Base-by-base conservation (phyloP, 2,888 invertebrate genomes). In the Dromius quadrimaculatus region DNA sequence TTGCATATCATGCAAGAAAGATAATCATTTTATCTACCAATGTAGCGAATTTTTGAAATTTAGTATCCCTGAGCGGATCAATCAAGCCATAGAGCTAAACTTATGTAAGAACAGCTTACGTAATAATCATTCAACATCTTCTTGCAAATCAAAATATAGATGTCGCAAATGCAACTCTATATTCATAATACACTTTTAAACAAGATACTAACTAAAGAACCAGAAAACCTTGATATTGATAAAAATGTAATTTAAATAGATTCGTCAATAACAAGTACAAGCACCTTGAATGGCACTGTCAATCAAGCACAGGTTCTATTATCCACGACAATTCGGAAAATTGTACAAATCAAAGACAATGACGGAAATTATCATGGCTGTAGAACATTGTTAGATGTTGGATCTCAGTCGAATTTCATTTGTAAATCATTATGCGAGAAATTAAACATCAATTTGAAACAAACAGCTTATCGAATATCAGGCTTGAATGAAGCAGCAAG, bases 341-440 rank as follows among this genome's bases (percentile, higher is more conserved):
- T 62, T 19, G 28, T 70, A 6, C 38, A 45, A 36, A 38, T 70
- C 13, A 38, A n/a, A 9, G 71, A 65, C n/a, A 43, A 36, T 8
- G n/a, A 23, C 8, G 71, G 64, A 17, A 19, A 15, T 11, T 19
- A 13, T 9, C 41, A 64, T 9, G 11, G n/a, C 2, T 64, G 71
- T 41, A 5, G 63, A n/a, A 50, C 63, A 11, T 9, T 71, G 13
- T 22, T 71, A 23, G 71, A 71, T 20, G 38, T 36, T 8, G 54
- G 54, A 5, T 63, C 71, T 1, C 71, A 71, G 17, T 64, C 71
- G 17, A 71, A 65, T 23, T 71, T 71, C 13, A 64, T 71, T n/a
- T 41, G 54, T 3, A 9, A 38, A 4, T 20, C 22, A 1, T 32
- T 71, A 6, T 20, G 13, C n/a, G 34, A 64, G 0, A 64, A 32